phyloP scores from a whole-genome alignment of 35 echinoderm and acorn worm species.

The Eucidaris tribuloides region DNA sequence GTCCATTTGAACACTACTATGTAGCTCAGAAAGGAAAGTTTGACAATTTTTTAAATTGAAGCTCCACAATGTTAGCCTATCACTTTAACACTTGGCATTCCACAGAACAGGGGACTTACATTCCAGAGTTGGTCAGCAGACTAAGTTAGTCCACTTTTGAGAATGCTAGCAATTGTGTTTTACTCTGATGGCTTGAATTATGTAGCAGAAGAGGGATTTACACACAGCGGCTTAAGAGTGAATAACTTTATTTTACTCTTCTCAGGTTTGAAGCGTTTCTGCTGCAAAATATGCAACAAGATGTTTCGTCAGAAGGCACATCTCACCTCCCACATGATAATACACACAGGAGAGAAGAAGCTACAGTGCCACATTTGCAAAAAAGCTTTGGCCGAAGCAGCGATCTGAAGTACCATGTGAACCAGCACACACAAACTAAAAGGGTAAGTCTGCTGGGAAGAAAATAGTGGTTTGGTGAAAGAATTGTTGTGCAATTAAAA shows the following conservation, averaged over 20 bases:
- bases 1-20: too few relatives aligned
- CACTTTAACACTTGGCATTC: not conserved
- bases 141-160: too few relatives aligned
- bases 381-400: slow-evolving; percentile 50
- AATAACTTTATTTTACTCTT: not conserved
- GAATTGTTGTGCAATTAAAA: not conserved
- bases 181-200: not conserved
- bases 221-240: too few relatives aligned
- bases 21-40: too few relatives aligned
- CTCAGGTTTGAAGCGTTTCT: slow-evolving; percentile 76
- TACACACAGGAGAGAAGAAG: slow-evolving; percentile 80
- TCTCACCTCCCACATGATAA: slow-evolving; percentile 58
- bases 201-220: not conserved
- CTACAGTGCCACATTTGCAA: slow-evolving; percentile 80
- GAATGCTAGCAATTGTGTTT: too few relatives aligned
- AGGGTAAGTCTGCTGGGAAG: slow-evolving; percentile 40
- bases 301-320: slow-evolving; percentile 84
- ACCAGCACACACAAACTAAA: slow-evolving; percentile 63
- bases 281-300: slow-evolving; percentile 67
- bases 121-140: too few relatives aligned
- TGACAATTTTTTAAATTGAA: too few relatives aligned
- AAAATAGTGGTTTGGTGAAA: not conserved
- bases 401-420: slow-evolving; percentile 63
- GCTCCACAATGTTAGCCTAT: too few relatives aligned
- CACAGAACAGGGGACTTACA: too few relatives aligned